These are phyloP conservation scores for Paradisaea rubra DNA, from an alignment of 2,113 vertebrate species.

Conservation along the genomic window DNA sequence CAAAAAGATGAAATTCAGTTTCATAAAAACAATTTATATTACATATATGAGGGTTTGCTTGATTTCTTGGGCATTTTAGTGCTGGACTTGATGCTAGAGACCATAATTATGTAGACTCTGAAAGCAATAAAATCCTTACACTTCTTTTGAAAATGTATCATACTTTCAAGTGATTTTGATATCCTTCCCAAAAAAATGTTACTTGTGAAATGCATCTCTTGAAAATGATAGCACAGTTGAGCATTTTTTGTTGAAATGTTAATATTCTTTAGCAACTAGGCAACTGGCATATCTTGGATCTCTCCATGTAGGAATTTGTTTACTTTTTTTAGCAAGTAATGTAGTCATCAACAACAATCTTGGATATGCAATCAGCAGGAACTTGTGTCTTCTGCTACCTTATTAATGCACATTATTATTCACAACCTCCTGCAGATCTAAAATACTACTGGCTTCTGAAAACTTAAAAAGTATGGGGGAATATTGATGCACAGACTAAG, in stretches of 20 bases:
- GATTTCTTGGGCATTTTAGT: background rate
- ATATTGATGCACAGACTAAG: background rate
- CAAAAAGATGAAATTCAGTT: background rate
- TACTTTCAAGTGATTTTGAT: background rate
- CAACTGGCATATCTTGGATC: slow-evolving; percentile 3
- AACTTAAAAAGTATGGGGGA: background rate
- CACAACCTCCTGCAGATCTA: background rate
- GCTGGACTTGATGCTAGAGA: background rate
- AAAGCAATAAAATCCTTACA: background rate
- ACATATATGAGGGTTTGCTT: background rate
- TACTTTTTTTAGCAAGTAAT: slow-evolving; percentile 45
- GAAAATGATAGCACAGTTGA: background rate
- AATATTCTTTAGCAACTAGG: slow-evolving; percentile 15
- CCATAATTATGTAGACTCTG: background rate
- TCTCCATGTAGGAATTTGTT: slow-evolving; percentile 13
- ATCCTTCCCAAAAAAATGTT: background rate
- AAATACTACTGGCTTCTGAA: background rate
- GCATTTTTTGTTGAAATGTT: slow-evolving; percentile 10
- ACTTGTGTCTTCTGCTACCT: background rate
- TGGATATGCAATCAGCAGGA: slow-evolving; percentile 6
- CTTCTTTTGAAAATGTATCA: background rate
- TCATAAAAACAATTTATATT: background rate
- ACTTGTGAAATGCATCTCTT: background rate
- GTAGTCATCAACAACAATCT: slow-evolving; percentile 28
- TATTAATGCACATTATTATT: slow-evolving; percentile 19